Evolutionary conservation across 1,140 invertebrate species (phyloP), one percentile per base, ranked within the genome.

Genomic region (Alviniconcha marisindica): DNA sequence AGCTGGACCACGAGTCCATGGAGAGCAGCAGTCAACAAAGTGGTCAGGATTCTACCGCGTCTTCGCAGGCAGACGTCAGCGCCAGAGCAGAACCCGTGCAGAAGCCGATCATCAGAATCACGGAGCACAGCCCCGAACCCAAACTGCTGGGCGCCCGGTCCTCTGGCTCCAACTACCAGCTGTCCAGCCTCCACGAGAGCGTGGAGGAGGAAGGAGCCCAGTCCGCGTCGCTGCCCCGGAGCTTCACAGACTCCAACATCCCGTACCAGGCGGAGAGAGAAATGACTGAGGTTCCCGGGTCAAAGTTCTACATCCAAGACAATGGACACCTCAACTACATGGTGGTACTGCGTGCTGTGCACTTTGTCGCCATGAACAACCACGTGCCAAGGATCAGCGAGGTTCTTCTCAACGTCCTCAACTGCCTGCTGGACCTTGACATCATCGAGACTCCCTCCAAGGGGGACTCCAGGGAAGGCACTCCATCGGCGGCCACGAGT

Each of bases 41-140:
- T 79, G 89, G 87, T 76, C 88, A 89, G 73, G 87, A 89, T 31
- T 89, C 89, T 24, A 88, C 88, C 0, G 83, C 83, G 10, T 86
- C 87, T 0, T 88, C 88, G 1, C 86, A 88, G 60, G 86, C 63
- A 24, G 82, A 83, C 28, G 66, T 82, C n/a, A 48, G 42, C 36
- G 33, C 38, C 24, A 69, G 83, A 38, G 60, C 69, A 73, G 87
- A 88, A 31, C 76, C 83, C 7, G 73, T 87, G 24, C 84, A 86
- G 38, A 98, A 98, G 94, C 98, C 98, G 0, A 98, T 99, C 78
- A 99, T 99, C 69, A 99, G 97, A 1, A 97, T 99, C 0, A 99
- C 98, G 0, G 97, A 98, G 91, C 97, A 99, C 90, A 98, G 88
- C 78, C 85, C 90, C 81, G 85, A 87, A 33, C 74, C 83, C 18